phyloP scores from a whole-genome alignment of 2,113 vertebrate genomes.

The Syrrhaptes paradoxus region DNA sequence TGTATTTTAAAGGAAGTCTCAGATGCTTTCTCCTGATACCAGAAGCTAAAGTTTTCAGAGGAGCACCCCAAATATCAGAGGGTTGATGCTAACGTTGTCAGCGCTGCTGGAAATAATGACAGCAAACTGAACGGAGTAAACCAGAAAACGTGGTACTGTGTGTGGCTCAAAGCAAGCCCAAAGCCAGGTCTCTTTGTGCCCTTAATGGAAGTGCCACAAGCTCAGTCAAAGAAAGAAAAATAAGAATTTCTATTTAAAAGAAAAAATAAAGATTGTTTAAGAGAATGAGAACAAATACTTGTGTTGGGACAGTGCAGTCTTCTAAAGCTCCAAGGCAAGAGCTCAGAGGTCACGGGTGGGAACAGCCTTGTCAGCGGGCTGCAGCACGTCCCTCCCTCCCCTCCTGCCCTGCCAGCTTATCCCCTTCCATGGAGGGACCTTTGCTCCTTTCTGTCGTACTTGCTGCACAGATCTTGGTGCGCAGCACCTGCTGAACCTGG shows the following conservation, averaged over 20 bases:
- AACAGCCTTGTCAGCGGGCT: constrained; percentile 18
- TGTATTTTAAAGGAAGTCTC: neutral
- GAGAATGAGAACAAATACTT: constrained; percentile 51
- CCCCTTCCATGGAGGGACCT: neutral
- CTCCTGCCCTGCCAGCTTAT: neutral
- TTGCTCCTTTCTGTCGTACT: neutral
- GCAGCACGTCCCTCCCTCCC: neutral
- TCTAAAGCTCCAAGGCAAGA: neutral
- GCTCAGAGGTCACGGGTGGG: constrained; percentile 43
- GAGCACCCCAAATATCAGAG: neutral
- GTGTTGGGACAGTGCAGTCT: neutral
- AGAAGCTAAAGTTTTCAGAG: neutral
- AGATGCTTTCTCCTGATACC: neutral
- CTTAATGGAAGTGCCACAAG: neutral
- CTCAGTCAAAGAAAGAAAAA: neutral
- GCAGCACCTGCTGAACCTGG: neutral
- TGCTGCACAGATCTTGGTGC: neutral
- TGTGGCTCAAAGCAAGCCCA: neutral
- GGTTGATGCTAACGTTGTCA: neutral
- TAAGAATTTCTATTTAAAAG: neutral
- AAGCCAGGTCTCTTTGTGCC: neutral
- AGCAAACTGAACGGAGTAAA: neutral
- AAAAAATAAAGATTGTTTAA: constrained; percentile 13
- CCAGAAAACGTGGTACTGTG: neutral
- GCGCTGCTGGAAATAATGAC: neutral